Base-by-base conservation (phyloP, 2,888 invertebrate species). In the Podabrus alpinus region DNA sequence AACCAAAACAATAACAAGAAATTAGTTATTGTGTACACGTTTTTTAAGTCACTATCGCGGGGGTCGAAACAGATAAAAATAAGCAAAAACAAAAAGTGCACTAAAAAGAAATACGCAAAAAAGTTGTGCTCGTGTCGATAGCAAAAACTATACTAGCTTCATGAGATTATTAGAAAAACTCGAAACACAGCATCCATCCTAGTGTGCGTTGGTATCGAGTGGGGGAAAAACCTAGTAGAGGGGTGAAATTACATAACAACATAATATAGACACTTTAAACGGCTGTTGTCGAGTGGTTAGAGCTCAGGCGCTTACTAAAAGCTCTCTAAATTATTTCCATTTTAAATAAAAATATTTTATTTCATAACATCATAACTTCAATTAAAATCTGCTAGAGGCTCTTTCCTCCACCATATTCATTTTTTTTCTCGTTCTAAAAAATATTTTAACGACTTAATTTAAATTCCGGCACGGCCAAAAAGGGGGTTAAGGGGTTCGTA, bases 81-180 rank as follows among this genome's bases (percentile, higher is more conserved):
- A 76, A 76, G 73, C 76, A 73, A 74, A 77, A 75, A 73, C 69
- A 78, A 77, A 78, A 77, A 73, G 69, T 73, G 73, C 75, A 77
- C 72, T 61, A 72, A 77, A 77, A 77, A 76, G 77, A 79, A 74
- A 76, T 71, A 77, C 74, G 76, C 78, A 77, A 85, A 84, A 84
- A 84, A 82, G 81, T 81, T 80, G 82, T 83, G 84, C 82, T 85
- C 84, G 80, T 83, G 81, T 79, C 80, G 85, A 83, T 83, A 84
- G 86, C 85, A 86, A 86, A 87, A 86, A 86, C 86, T 86, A 86
- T 82, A 87, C 86, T 86, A 86, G 85, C 84, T 83, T 81, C 82
- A 80, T 81, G 82, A 86, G 86, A 86, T 86, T 86, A 86, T 86
- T 86, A 86, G 86, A 86, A 87, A 87, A 86, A 86, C 85, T 83